phyloP scores from a whole-genome alignment of 1,140 invertebrate genomes.

The Bombus confusus region DNA sequence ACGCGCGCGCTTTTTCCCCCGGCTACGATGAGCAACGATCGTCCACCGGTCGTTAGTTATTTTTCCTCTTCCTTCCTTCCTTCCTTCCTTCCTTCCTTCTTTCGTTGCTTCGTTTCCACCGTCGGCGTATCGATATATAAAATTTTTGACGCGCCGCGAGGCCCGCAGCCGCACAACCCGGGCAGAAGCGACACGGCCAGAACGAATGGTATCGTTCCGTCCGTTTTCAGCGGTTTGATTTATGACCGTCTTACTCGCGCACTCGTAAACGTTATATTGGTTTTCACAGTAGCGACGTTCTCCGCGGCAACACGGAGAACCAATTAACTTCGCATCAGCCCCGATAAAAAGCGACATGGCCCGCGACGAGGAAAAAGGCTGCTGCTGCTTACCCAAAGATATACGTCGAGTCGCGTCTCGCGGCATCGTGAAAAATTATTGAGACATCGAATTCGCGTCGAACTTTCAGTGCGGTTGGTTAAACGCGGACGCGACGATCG shows the following conservation, averaged over 20 bases:
- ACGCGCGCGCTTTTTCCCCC: constrained; percentile 10
- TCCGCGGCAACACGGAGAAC: constrained; percentile 45
- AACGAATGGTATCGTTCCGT: constrained; percentile 61
- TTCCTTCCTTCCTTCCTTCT: neutral
- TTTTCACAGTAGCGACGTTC: constrained; percentile 51
- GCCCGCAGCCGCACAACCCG: neutral
- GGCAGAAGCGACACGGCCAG: constrained; percentile 21
- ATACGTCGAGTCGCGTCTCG: neutral
- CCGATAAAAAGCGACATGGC: constrained; percentile 41
- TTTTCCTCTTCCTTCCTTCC: constrained; percentile 1
- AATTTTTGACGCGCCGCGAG: constrained; percentile 17
- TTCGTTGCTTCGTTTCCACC: neutral
- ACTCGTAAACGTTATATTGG: constrained; percentile 69
- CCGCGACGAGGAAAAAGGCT: constrained; percentile 12
- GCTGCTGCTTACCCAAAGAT: constrained; percentile 16
- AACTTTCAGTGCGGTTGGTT: neutral
- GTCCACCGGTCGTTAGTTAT: constrained; percentile 24
- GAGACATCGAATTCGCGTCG: constrained; percentile 14
- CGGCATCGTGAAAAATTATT: constrained; percentile 16
- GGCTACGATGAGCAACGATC: constrained; percentile 26
- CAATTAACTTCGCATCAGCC: constrained; percentile 59
- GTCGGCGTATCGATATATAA: constrained; percentile 15
- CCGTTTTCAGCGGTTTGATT: constrained; percentile 66
- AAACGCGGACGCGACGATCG: neutral
- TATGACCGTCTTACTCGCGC: constrained; percentile 58